phyloP scores from a whole-genome alignment of 2,888 invertebrate species.

The Acrocera orbiculus region DNA sequence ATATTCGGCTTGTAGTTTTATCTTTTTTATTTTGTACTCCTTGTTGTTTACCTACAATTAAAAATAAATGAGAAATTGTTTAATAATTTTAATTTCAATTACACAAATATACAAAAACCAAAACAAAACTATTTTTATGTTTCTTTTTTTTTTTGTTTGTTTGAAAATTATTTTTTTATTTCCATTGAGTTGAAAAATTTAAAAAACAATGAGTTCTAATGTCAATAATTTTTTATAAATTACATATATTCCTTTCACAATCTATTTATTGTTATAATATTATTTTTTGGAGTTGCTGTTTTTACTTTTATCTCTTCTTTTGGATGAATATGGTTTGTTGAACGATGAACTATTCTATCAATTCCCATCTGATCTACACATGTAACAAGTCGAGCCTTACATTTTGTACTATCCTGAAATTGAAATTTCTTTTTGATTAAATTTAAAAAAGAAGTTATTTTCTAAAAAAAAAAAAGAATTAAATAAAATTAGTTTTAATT shows the following conservation, averaged over 20 bases:
- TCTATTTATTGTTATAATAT: too few species aligned
- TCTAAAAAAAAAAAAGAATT: neutral
- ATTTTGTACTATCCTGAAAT: conserved; percentile 24
- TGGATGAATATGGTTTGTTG: conserved; percentile 23
- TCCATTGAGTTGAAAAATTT: too few species aligned
- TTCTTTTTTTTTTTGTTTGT: neutral
- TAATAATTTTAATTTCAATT: neutral
- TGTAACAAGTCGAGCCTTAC: conserved; percentile 26
- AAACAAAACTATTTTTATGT: too few species aligned
- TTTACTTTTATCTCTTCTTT: too few species aligned
- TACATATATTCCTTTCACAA: too few species aligned
- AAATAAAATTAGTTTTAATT: neutral
- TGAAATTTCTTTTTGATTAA: conserved; percentile 1
- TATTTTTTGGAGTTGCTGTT: neutral
- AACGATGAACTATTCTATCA: conserved; percentile 23
- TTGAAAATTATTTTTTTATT: neutral
- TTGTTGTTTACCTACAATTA: too few species aligned
- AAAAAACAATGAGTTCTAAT: too few species aligned
- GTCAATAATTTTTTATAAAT: too few species aligned
- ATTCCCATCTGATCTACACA: conserved; percentile 19
- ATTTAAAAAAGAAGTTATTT: neutral
- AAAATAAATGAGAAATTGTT: neutral
- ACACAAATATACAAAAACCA: too few species aligned
- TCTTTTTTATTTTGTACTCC: too few species aligned
- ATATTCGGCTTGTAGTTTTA: too few species aligned